Evolutionary conservation across 2,113 vertebrate genomes (phyloP).

Genomic region (Caretta caretta): DNA sequence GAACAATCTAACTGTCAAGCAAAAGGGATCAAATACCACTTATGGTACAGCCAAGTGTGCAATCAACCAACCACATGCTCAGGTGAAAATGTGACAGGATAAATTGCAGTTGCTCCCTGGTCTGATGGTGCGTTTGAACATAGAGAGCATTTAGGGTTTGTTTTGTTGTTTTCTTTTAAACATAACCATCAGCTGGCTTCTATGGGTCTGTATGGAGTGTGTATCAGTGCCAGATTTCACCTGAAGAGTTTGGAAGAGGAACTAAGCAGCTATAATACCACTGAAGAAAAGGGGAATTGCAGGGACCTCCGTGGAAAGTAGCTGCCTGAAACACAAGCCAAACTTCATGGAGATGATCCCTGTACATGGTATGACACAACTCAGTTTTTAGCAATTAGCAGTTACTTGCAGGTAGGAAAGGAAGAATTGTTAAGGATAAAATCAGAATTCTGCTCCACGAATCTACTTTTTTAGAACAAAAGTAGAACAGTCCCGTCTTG

Average conservation of each 20-base stretch:
- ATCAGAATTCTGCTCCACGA: not conserved
- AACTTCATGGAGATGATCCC: not conserved
- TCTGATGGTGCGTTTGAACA: not conserved
- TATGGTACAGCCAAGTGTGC: not conserved
- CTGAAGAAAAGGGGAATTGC: not conserved
- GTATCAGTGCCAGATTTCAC: not conserved
- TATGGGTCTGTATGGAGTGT: not conserved
- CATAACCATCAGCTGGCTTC: not conserved
- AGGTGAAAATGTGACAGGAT: not conserved
- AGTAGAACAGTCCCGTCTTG: not conserved
- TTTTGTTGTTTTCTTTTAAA: slow-evolving; percentile 25
- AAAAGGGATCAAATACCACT: slow-evolving; percentile 12
- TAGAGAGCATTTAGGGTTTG: not conserved
- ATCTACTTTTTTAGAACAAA: not conserved
- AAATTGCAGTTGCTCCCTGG: not conserved
- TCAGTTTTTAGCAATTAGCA: not conserved
- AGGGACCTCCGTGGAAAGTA: not conserved
- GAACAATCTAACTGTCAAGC: not conserved
- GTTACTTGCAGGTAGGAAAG: not conserved
- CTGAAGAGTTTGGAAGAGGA: not conserved
- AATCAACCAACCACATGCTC: not conserved
- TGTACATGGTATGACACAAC: not conserved
- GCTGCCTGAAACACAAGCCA: not conserved
- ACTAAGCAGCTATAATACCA: not conserved
- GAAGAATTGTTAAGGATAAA: not conserved